Evolutionary conservation across 2,113 vertebrate species (phyloP).

Genomic region (Erythrolamprus reginae): DNA sequence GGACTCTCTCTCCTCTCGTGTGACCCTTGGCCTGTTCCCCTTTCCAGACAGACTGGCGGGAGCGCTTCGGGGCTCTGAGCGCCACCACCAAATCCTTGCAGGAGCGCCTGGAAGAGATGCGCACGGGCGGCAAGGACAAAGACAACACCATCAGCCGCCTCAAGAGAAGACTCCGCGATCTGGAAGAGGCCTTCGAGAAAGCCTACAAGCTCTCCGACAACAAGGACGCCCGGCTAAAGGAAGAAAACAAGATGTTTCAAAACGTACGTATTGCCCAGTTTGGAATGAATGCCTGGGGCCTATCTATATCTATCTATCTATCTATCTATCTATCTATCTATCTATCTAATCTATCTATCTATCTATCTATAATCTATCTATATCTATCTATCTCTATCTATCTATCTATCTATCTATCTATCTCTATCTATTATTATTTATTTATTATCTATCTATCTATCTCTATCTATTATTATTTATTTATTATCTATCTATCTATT

Average conservation of each 20-base stretch:
- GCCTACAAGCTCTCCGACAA: constrained; percentile 81
- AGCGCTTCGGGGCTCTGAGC: constrained; percentile 73
- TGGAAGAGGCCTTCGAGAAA: constrained; percentile 79
- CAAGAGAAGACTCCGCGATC: constrained; percentile 72
- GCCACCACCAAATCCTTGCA: constrained; percentile 75
- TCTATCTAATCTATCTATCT: too few relatives aligned
- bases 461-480: too few relatives aligned
- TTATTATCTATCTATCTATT: too few relatives aligned
- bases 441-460: too few relatives aligned
- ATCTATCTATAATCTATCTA: too few relatives aligned
- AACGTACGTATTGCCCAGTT: constrained; percentile 73
- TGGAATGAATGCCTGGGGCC: rapidly evolving
- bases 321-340: too few relatives aligned
- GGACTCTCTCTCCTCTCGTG: neutral
- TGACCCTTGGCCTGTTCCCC: neutral
- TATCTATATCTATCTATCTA: too few relatives aligned
- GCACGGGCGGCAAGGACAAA: constrained; percentile 77
- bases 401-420: too few relatives aligned
- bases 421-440: too few relatives aligned
- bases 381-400: too few relatives aligned
- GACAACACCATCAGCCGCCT: constrained; percentile 72
- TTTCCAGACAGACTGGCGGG: constrained; percentile 80
- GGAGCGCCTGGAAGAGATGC: constrained; percentile 83
- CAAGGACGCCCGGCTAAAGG: constrained; percentile 76
- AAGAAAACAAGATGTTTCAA: constrained; percentile 89